Evolutionary conservation across 2,113 vertebrate genomes (phyloP).

Genomic region (Gadus macrocephalus): DNA sequence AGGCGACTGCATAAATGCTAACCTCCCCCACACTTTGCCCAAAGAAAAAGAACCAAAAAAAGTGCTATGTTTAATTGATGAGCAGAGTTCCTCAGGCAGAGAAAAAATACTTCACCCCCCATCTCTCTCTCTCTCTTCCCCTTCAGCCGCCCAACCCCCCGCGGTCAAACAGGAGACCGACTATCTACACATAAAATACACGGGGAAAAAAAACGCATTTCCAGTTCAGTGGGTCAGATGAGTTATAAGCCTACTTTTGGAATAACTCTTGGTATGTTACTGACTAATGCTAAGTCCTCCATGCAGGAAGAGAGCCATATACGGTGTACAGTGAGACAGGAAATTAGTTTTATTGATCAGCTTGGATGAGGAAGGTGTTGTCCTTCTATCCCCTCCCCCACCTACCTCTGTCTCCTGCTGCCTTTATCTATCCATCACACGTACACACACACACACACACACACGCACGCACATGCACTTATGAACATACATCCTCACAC

Average conservation of each 20-base stretch:
- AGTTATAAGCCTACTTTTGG: no score
- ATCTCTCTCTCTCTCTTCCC: background rate
- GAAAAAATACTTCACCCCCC: background rate
- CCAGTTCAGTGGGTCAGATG: no score
- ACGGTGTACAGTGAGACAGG: no score
- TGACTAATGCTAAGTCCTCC: no score
- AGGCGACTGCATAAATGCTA: conserved; percentile 14
- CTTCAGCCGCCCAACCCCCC: background rate
- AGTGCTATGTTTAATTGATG: conserved; percentile 54
- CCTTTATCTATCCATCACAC: background rate
- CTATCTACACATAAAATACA: no score
- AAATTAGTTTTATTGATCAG: no score
- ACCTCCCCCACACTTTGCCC: conserved; percentile 9
- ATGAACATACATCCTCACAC: background rate
- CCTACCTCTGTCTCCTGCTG: no score
- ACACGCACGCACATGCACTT: background rate
- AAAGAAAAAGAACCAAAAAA: conserved; percentile 26
- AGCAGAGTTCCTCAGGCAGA: conserved; percentile 28
- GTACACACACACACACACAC: background rate
- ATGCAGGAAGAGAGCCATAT: no score
- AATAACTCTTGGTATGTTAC: no score
- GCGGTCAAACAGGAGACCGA: background rate
- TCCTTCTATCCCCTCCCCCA: no score
- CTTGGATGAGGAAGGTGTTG: no score
- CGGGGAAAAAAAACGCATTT: no score